phyloP scores from a whole-genome alignment of 2,888 invertebrate species.

The Chamaedrilus cognettii region DNA sequence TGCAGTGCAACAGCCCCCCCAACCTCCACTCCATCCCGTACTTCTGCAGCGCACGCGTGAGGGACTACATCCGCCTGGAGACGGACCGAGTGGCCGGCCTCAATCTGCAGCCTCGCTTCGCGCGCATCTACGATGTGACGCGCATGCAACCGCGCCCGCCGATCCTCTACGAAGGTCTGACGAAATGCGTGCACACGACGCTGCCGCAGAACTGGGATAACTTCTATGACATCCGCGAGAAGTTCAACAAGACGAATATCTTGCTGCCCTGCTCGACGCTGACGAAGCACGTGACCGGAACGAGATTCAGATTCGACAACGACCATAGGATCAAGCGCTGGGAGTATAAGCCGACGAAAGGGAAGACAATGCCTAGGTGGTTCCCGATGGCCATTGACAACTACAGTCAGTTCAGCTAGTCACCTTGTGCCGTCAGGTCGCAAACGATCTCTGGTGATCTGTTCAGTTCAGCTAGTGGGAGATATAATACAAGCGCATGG shows the following conservation, averaged over 20 bases:
- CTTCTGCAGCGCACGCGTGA: not conserved
- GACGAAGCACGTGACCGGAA: not conserved
- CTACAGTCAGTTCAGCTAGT: too few species aligned
- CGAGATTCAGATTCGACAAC: not conserved
- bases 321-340: not conserved
- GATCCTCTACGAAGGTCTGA: constrained; percentile 1
- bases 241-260: not conserved
- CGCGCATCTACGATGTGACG: not conserved
- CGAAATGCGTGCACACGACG: not conserved
- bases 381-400: not conserved
- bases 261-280: not conserved
- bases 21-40: not conserved
- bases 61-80: constrained; percentile 3
- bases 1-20: too few species aligned
- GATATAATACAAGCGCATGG: too few species aligned
- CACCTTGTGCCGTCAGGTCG: too few species aligned
- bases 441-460: too few species aligned
- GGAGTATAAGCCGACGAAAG: not conserved
- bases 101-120: not conserved
- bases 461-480: too few species aligned
- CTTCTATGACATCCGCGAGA: not conserved
- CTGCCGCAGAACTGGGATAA: not conserved
- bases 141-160: not conserved
- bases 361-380: not conserved
- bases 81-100: not conserved